Percentiles rank a stretch among this genome's conserved stretches.
Conservation (phyloP, 2,113 vertebrate species). For the Neolamprologus falcicula region DNA sequence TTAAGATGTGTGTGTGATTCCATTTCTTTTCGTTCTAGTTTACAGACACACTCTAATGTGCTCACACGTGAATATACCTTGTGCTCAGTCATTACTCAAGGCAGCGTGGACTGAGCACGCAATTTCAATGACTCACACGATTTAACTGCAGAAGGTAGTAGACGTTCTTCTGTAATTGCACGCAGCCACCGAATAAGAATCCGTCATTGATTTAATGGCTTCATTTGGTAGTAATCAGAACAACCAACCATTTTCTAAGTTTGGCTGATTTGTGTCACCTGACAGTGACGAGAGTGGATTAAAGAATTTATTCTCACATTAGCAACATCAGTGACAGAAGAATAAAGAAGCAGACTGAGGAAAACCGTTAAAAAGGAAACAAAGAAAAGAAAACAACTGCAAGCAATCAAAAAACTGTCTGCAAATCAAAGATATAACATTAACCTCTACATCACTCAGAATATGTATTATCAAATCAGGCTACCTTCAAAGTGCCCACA, state of each 20-base stretch:
- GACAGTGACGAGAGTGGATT: not conserved
- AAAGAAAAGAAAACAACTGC: not conserved
- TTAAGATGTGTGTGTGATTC: not conserved
- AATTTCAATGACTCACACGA: not conserved
- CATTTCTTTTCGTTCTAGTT: not conserved
- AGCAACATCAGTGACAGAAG: not conserved
- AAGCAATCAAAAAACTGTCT: not conserved
- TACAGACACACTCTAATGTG: not conserved
- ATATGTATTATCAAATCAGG: not conserved
- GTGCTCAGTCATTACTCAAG: not conserved
- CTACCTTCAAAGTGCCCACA: not conserved
- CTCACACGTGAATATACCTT: not conserved
- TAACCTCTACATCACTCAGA: not conserved
- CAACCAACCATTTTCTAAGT: not conserved
- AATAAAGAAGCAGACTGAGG: not conserved
- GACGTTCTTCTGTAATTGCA: not conserved
- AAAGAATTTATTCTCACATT: not conserved
- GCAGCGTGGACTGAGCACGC: not conserved
- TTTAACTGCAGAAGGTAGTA: not conserved
- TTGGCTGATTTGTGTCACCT: not conserved
- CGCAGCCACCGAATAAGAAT: not conserved
- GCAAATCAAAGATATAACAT: accelerated
- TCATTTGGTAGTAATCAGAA: not conserved
- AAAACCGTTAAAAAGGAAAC: accelerated
- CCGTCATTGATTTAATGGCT: not conserved